phyloP scores from a whole-genome alignment of 1,140 invertebrate genomes.

The Dendrolimus punctatus region DNA sequence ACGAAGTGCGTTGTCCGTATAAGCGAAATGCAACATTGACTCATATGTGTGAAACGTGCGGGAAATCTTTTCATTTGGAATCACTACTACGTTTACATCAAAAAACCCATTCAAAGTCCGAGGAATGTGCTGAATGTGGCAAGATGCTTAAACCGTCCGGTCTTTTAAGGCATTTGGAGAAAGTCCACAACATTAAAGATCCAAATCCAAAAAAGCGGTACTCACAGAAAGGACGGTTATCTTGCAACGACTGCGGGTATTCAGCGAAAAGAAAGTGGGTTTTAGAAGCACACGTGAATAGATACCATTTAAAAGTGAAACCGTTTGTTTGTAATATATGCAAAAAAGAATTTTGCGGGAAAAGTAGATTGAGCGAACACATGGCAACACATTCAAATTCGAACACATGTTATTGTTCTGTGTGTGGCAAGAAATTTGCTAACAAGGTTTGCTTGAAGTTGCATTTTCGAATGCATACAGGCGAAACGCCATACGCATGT shows the following conservation, averaged over 20 bases:
- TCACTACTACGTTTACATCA: constrained; percentile 15
- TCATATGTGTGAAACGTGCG: constrained; percentile 22
- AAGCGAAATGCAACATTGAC: neutral
- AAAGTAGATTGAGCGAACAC: constrained; percentile 19
- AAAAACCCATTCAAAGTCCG: constrained; percentile 13
- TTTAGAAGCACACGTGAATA: constrained; percentile 28
- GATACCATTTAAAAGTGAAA: constrained; percentile 28
- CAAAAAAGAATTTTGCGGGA: constrained; percentile 23
- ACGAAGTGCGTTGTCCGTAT: constrained; percentile 15
- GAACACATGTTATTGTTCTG: constrained; percentile 16
- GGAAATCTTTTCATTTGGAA: constrained; percentile 16
- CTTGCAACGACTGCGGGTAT: constrained; percentile 19
- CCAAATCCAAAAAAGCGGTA: no score
- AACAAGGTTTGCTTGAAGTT: constrained; percentile 24
- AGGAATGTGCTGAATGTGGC: constrained; percentile 17
- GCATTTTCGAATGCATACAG: constrained; percentile 28
- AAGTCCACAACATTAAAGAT: neutral
- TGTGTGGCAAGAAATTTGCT: constrained; percentile 25
- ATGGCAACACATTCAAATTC: constrained; percentile 16
- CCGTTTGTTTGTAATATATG: constrained; percentile 27
- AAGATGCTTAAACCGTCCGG: constrained; percentile 18
- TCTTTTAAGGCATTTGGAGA: constrained; percentile 20
- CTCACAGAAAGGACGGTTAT: no score
- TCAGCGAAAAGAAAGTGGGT: constrained; percentile 17
- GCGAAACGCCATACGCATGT: constrained; percentile 27